Conservation (phyloP, 35 echinoderm and acorn worm species). For the Lytechinus pictus region DNA sequence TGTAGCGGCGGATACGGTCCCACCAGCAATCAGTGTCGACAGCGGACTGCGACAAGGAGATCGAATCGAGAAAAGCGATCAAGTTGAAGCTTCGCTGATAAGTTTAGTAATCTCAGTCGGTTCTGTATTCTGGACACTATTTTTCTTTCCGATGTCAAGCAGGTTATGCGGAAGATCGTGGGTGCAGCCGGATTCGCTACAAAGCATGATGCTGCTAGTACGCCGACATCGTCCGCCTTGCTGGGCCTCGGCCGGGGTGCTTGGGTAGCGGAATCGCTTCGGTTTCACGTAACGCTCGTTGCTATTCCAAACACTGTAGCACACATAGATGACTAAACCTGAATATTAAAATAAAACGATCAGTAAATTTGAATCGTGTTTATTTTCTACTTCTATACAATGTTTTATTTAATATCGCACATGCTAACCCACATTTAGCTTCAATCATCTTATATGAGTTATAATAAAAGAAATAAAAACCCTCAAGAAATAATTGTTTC, state of each 20-base stretch:
- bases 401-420: too few species aligned
- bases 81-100: neutral
- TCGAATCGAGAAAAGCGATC: neutral
- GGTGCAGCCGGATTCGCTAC: conserved; percentile 43
- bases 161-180: conserved; percentile 36
- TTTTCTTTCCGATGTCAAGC: neutral
- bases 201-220: conserved; percentile 26
- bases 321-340: conserved; percentile 70
- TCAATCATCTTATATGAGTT: too few species aligned
- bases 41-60: neutral
- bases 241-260: conserved; percentile 24
- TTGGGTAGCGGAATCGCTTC: conserved; percentile 29
- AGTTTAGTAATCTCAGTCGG: conserved; percentile 27
- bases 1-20: too few species aligned
- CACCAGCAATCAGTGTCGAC: too few species aligned
- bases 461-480: too few species aligned
- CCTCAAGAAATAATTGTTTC: too few species aligned
- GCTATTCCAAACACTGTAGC: conserved; percentile 70
- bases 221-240: conserved; percentile 36
- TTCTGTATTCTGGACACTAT: conserved; percentile 21
- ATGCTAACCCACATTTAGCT: too few species aligned
- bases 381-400: too few species aligned
- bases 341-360: neutral
- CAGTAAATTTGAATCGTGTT: too few species aligned
- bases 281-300: conserved; percentile 57